Evolutionary conservation across 2,888 invertebrate species (phyloP), one percentile per base, ranked within the genome.

Genomic region (Lomographa bimaculata): DNA sequence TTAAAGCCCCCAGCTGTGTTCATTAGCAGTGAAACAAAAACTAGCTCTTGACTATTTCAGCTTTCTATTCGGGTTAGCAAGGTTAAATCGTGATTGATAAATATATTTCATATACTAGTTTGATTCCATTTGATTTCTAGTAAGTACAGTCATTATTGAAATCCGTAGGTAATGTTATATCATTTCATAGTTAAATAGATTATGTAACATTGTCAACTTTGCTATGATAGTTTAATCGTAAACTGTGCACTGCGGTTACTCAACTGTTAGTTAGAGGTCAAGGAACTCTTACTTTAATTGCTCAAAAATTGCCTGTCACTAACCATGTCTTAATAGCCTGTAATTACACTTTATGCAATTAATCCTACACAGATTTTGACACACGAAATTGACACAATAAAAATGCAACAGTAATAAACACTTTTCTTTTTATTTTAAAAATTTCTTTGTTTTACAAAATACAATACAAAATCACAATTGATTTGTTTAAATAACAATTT

Each of bases 381-480:
- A 27, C 20, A 28, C 5, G 7, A 11, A 35, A 14, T 8, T 6
- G 26, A 10, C 8, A 6, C 28, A 49, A 54, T 48, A 55, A 56
- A 46, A 68, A 62, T 54, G 50, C 47, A 14, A 33, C 26, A 8
- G 23, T 51, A 45, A 53, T 63, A 71, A 74, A 71, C 55, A 63
- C 57, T 68, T 73, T 75, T 67, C 63, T 65, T 36, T 16, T 60
- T 75, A 75, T 78, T 72, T 68, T 46, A 47, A 65, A 72, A 60
- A 33, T 1, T 68, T 74, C 69, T 79, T 77, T 70, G 71, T 73
- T 77, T 74, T 66, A 47, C 63, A 72, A 70, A 71, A 67, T 82
- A 79, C 70, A 71, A 63, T 74, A 78, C 66, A 82, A 77, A 84
- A 84, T 65, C 71, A 64, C 84, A 78, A 75, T 75, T 75, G 64